Base-by-base conservation (phyloP, 2,797 vertebrate genomes). In the Rhinichthys osculus region DNA sequence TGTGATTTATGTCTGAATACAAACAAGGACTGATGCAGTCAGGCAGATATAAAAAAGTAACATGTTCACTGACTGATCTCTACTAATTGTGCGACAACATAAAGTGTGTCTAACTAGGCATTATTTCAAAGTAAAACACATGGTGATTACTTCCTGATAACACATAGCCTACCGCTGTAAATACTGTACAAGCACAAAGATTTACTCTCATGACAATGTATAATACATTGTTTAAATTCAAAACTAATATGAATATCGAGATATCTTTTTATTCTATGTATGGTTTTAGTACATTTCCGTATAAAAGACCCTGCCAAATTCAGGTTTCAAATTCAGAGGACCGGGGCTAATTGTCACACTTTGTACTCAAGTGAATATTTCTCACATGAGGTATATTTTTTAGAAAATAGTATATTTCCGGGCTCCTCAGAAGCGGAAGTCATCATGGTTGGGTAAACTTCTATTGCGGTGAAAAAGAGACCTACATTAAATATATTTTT, bases 41-140 rank as follows among this genome's bases (percentile, higher is more conserved):
- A 3, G 42, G 19, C 33, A 70, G 44, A 70, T 33, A 70, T 38
- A 72, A 82, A 40, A 52, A 82, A 21, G 4, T 69, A 13, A n/a
- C 19, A 62, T 54, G 38, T 42, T 30, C 16, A 30, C 7, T 2
- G 62, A 66, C 27, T 33, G 62, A 16, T 69, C 11, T 54, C 44
- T 70, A 35, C 1, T 44, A 74, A 17, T 3, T 5, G 14, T 17
- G 23, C 19, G 35, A 69, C 64, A 9, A 42, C 54, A 62, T 59
- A 57, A 57, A 27, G 14, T 78, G 54, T 2, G 2, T 64, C 70
- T 73, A 62, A 74, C 70, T 83, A 54, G 64, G 44, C 30, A 38
- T 13, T 38, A 77, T 42, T 54, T 38, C 33, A 76, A 82, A 82
- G 69, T 82, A 82, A 82, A 81, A 81, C 78, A 81, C 78, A 82